phyloP scores from a whole-genome alignment of 2,888 invertebrate genomes.

The Sisyra nigra region DNA sequence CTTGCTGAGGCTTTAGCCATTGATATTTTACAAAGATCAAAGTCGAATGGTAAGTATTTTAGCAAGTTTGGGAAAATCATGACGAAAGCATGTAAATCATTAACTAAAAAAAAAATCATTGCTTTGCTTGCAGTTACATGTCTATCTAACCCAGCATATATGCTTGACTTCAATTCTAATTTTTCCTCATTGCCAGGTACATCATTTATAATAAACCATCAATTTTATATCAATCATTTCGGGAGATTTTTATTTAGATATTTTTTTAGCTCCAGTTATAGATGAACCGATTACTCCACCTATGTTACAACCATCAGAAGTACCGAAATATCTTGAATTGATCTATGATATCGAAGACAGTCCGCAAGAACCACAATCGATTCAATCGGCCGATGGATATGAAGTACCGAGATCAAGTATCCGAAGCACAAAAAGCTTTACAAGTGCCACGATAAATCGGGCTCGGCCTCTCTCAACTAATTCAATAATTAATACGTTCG shows the following conservation, averaged over 20 bases:
- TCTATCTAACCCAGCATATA: constrained; percentile 64
- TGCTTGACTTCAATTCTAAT: constrained; percentile 59
- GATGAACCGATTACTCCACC: constrained; percentile 12
- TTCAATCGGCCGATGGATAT: constrained; percentile 38
- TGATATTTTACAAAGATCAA: constrained; percentile 21
- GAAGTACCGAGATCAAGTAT: constrained; percentile 37
- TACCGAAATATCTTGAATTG: constrained; percentile 50
- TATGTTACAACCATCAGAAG: constrained; percentile 12
- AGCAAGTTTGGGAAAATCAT: too few relatives aligned
- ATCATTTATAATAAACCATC: constrained; percentile 15
- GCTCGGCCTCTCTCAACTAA: neutral
- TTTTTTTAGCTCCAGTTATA: constrained; percentile 2
- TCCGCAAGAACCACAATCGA: constrained; percentile 14
- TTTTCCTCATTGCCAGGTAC: constrained; percentile 33
- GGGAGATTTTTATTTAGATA: neutral
- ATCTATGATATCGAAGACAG: constrained; percentile 36
- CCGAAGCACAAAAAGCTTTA: constrained; percentile 10
- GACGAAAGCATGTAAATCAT: too few relatives aligned
- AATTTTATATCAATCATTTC: neutral
- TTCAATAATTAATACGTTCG: neutral
- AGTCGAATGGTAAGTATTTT: constrained; percentile 27
- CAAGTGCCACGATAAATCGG: neutral
- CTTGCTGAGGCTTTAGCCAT: constrained; percentile 22
- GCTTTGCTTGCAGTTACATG: constrained; percentile 34
- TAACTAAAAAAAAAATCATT: neutral